Percentiles rank a stretch among this genome's conserved stretches.
Conservation (phyloP, 2,888 invertebrate genomes). For the Lasioglossum zephyrum region DNA sequence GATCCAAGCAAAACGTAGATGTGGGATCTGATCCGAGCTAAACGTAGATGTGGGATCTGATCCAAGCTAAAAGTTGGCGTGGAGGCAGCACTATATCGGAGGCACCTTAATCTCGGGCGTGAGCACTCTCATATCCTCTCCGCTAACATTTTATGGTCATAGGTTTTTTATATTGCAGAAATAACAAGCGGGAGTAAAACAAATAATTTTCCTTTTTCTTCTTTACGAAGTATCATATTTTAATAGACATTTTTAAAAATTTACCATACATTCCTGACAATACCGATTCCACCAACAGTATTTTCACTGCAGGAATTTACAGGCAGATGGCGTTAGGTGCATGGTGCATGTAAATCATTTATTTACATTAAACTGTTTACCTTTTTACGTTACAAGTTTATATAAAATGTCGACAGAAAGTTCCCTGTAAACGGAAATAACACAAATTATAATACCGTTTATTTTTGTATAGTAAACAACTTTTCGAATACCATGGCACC, state of each 20-base stretch:
- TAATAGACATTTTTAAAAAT: neutral
- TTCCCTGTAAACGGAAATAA: neutral
- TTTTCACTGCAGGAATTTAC: neutral
- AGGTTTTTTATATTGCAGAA: neutral
- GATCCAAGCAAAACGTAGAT: too few species aligned
- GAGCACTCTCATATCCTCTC: too few species aligned
- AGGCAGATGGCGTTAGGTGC: slow-evolving; percentile 37
- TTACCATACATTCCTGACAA: too few species aligned
- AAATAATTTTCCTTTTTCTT: neutral
- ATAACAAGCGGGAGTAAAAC: neutral
- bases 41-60: too few species aligned
- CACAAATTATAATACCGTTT: neutral
- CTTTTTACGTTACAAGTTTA: neutral
- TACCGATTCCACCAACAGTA: neutral
- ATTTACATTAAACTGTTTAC: neutral
- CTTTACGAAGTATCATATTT: neutral
- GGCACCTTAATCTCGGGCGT: too few species aligned
- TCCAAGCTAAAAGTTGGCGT: too few species aligned
- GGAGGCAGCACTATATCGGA: too few species aligned
- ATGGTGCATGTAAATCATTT: neutral
- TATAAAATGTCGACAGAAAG: neutral
- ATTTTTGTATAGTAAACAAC: neutral
- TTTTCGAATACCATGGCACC: too few species aligned
- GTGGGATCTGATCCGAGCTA: too few species aligned
- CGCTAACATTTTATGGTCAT: neutral